Conservation (phyloP, 2,888 invertebrate species). For the Drosophila prostipennis region DNA sequence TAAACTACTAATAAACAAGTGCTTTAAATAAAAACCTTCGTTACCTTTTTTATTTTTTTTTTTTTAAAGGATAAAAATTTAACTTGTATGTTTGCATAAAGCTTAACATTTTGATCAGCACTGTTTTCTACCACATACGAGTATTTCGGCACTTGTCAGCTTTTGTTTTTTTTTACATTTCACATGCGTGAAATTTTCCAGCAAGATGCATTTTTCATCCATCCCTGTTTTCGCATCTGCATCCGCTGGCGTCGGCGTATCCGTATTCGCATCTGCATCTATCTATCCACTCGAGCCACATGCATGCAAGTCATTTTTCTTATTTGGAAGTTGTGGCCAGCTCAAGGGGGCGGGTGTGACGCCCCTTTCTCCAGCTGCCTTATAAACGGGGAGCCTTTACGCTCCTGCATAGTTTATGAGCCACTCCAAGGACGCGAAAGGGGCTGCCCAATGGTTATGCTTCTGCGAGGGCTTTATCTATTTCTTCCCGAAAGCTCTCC, state of each 20-base stretch:
- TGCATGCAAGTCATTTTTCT: conserved; percentile 48
- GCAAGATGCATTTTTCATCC: conserved; percentile 46
- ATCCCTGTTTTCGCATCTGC: background rate
- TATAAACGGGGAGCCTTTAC: conserved; percentile 42
- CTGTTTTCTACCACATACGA: conserved; percentile 22
- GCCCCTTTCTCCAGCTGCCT: background rate
- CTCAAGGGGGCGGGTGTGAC: conserved; percentile 19
- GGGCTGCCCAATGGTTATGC: conserved; percentile 20
- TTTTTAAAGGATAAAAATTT: background rate
- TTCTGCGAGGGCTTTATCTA: background rate
- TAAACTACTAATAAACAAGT: background rate
- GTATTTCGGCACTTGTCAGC: conserved; percentile 30
- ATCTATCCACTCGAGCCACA: conserved; percentile 23
- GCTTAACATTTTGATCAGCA: background rate
- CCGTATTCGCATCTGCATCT: conserved; percentile 12
- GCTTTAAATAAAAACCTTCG: background rate
- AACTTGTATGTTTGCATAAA: background rate
- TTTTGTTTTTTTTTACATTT: conserved; percentile 14
- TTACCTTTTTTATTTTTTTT: background rate
- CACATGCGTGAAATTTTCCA: conserved; percentile 37
- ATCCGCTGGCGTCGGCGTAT: conserved; percentile 1
- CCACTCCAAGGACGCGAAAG: conserved; percentile 20
- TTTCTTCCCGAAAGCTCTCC: no score
- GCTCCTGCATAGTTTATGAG: conserved; percentile 44
- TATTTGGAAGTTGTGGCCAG: conserved; percentile 46